Evolutionary conservation across 2,888 invertebrate species (phyloP), one percentile per base, ranked within the genome.

Genomic region (Caenorhabditis drosophilae): DNA sequence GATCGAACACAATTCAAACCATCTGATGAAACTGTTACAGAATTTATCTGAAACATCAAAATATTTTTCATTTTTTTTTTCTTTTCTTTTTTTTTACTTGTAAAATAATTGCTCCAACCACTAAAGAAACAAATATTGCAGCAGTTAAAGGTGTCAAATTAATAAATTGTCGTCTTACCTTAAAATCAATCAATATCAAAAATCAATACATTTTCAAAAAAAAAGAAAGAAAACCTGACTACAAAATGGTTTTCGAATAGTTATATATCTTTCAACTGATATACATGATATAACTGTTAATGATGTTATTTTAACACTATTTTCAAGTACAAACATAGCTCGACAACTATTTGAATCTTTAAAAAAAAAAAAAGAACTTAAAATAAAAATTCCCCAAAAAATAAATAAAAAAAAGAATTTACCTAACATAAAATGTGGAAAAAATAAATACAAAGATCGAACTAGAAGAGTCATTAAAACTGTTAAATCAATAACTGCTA

Each of bases 191-290:
- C n/a, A n/a, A n/a, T n/a, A n/a, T n/a, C n/a, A n/a, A n/a, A n/a
- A n/a, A n/a, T n/a, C n/a, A n/a, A n/a, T n/a, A 36, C 12, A 22
- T 12, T 49, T 36, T 20, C 2, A 2, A 23, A 4, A 23, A 34
- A 66, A 15, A 25, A 12, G 44, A 50, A 27, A 22, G n/a, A 31
- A 31, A 12, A 31, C 80, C 68, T 69, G 69, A 51, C 68, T 77
- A 48, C 73, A 78, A 58, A 81, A 81, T 18, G 81, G 81, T 57
- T 81, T 81, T 35, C 79, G 66, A 26, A 81, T 82, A 12, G 81
- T 80, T 35, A 81, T 76, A 62, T 76, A 77, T 47, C 81, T 42
- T 58, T 81, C 81, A 46, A 82, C 69, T 31, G 74, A 74, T 41
- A 81, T 81, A 58, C 81, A 82, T 4, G 80, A 73, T 6, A 81